Conservation (phyloP, 1,140 invertebrate species). For the Anastrepha obliqua region DNA sequence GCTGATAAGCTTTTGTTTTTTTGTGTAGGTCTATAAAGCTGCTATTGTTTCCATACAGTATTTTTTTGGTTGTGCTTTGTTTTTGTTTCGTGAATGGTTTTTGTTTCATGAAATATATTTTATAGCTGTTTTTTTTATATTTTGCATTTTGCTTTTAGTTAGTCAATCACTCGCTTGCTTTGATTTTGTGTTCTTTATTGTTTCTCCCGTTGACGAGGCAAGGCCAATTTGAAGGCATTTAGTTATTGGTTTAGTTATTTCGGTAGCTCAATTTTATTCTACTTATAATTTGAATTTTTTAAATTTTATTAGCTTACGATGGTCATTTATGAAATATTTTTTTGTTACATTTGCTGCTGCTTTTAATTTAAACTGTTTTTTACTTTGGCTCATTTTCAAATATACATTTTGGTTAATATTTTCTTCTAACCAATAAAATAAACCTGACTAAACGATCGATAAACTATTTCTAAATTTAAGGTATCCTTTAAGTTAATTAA, state of each 20-base stretch:
- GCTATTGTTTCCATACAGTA: background rate
- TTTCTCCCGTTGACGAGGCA: background rate
- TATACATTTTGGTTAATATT: too few species aligned
- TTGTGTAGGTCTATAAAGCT: background rate
- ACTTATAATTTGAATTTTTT: background rate
- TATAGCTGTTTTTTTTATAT: background rate
- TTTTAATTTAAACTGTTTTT: too few species aligned
- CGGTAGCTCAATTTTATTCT: background rate
- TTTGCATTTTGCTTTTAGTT: background rate
- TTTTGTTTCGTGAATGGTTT: too few species aligned
- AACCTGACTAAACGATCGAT: too few species aligned
- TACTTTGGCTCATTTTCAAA: too few species aligned
- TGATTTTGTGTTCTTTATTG: background rate
- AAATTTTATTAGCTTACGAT: background rate
- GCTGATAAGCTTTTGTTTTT: constrained; percentile 3
- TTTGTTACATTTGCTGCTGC: too few species aligned
- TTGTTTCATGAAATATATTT: too few species aligned
- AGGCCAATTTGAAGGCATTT: background rate
- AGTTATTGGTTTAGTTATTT: too few species aligned
- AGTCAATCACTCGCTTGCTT: background rate
- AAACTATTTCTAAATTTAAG: too few species aligned
- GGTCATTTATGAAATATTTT: background rate
- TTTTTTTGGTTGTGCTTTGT: background rate
- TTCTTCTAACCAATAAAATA: too few species aligned
- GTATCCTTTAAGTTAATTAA: too few species aligned